Percentiles rank a stretch among this genome's conserved stretches.
phyloP scores from a whole-genome alignment of 1,140 invertebrate genomes.

The Aphaenogaster rudis region DNA sequence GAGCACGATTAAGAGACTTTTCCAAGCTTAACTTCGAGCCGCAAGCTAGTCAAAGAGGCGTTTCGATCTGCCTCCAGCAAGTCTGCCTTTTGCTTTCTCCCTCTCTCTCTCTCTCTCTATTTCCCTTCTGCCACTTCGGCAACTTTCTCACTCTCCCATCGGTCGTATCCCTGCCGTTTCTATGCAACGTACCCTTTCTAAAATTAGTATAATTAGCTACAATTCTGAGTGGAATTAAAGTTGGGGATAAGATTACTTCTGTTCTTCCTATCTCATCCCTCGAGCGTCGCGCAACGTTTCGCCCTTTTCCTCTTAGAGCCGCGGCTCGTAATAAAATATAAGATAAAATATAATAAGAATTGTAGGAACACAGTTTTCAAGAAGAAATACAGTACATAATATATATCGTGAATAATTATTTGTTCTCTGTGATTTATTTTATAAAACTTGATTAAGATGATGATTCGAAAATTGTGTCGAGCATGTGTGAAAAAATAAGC shows the following conservation, averaged over 20 bases:
- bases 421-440: neutral
- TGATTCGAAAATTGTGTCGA: neutral
- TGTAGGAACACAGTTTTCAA: neutral
- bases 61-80: slow-evolving; percentile 48
- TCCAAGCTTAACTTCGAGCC: slow-evolving; percentile 56
- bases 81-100: slow-evolving; percentile 20
- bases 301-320: neutral
- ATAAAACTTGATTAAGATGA: slow-evolving; percentile 21
- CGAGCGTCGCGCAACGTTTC: slow-evolving; percentile 6
- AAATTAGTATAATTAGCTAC: slow-evolving; percentile 79
- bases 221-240: slow-evolving; percentile 75
- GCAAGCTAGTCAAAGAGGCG: slow-evolving; percentile 57
- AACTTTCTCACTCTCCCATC: slow-evolving; percentile 16
- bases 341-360: slow-evolving; percentile 14
- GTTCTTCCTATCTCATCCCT: slow-evolving; percentile 52
- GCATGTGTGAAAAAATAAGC: neutral
- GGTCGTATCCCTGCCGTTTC: neutral
- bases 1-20: slow-evolving; percentile 65
- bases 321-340: slow-evolving; percentile 15
- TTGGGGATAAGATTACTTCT: slow-evolving; percentile 76
- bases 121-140: neutral
- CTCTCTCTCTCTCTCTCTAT: neutral
- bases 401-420: neutral
- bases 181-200: slow-evolving; percentile 48
- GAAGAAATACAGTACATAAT: neutral